Percentiles rank a stretch among this genome's conserved stretches.
Evolutionary conservation across 2,113 vertebrate genomes (phyloP).

Genomic region (Gasterosteus aculeatus): DNA sequence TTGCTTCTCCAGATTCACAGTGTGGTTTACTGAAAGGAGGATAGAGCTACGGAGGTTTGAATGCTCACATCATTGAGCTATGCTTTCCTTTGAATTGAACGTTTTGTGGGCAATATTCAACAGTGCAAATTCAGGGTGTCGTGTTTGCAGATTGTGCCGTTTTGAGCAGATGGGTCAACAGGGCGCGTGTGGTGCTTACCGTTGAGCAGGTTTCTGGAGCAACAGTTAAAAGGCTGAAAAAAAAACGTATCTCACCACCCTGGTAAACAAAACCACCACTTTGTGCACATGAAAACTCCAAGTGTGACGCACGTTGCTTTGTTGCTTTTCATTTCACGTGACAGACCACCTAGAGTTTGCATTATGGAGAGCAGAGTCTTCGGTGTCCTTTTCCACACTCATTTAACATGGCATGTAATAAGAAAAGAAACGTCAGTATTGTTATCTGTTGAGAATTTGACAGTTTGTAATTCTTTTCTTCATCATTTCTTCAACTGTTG

Average conservation of each 20-base stretch:
- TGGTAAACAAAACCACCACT: conserved; percentile 36
- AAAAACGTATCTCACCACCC: conserved; percentile 40
- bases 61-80: conserved; percentile 60
- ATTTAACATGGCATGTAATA: conserved; percentile 77
- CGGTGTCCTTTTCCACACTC: conserved; percentile 60
- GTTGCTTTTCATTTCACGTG: conserved; percentile 40
- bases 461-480: conserved; percentile 59
- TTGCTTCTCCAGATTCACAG: conserved; percentile 36
- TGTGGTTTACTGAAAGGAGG: conserved; percentile 24
- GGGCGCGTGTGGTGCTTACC: conserved; percentile 50
- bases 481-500: conserved; percentile 69
- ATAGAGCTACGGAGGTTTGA: conserved; percentile 37
- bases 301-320: conserved; percentile 60
- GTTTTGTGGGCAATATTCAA: conserved; percentile 53
- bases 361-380: conserved; percentile 59
- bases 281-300: conserved; percentile 35
- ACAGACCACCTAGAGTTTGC: conserved; percentile 70
- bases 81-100: conserved; percentile 59
- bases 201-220: conserved; percentile 75
- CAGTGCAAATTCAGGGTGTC: conserved; percentile 67
- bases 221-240: conserved; percentile 66
- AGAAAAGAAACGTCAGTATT: conserved; percentile 71
- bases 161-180: conserved; percentile 63
- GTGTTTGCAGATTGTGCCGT: conserved; percentile 60
- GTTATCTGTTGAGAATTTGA: conserved; percentile 76